Evolutionary conservation across 1,140 invertebrate genomes (phyloP), one percentile per base, ranked within the genome.

Genomic region (Platyscapa corneri): DNA sequence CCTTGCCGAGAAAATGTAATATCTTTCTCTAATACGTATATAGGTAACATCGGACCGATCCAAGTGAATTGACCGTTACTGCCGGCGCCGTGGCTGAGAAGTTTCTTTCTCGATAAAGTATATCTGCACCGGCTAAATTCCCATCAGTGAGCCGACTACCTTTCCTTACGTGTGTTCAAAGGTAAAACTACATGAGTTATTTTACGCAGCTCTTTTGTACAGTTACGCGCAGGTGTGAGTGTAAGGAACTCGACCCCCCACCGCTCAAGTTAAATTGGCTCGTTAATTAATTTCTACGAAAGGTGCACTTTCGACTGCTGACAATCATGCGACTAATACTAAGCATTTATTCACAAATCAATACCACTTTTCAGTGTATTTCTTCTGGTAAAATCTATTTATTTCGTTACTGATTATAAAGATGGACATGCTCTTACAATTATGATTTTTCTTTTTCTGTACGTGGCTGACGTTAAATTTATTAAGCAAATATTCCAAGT

Each of bases 201-300:
- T 27, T 75, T 75, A 75, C 39, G 23, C 27, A 75, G 46, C 72
- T 14, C 56, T 12, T 75, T 46, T 32, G 27, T n/a, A 10, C 8
- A 30, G 7, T 6, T 37, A 23, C n/a, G 34, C 32, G 20, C 32
- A 1, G 34, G 0, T 70, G 7, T 34, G n/a, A 46, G 42, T 32
- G 8, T 14, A 77, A 20, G 46, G 56, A 77, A 1, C 42, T 77
- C 16, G 30, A 23, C 18, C 37, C 30, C 23, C 18, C 18, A 89
- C 88, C 88, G 88, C 89, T 89, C 86, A 91, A 92, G 91, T 92
- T 91, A 90, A 92, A 92, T 91, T 92, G 89, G 85, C 85, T 91
- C 84, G 88, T 88, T 91, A 92, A 92, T 92, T 92, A 92, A 91
- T 91, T 90, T 91, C 87, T 84, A 87, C 27, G 10, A 81, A 88